Percentiles rank a stretch among this genome's conserved stretches.
These are phyloP conservation scores for Hydrolagus colliei DNA, from an alignment of 2,797 vertebrate species.

Conservation along the genomic window DNA sequence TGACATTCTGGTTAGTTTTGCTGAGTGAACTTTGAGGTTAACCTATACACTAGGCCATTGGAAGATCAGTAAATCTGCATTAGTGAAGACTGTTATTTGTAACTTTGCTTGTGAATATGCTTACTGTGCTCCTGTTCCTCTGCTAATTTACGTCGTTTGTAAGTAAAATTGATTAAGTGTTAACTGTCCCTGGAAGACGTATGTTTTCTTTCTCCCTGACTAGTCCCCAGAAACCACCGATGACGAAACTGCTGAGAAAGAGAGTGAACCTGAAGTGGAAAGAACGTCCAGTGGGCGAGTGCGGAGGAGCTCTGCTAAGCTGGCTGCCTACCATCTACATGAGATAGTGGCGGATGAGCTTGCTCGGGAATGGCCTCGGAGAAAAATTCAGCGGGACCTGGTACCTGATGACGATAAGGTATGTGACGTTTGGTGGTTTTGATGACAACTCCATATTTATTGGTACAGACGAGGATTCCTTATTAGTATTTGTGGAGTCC, in stretches of 20 bases:
- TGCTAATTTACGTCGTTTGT: neutral
- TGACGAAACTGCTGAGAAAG: constrained; percentile 43
- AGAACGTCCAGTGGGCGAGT: constrained; percentile 66
- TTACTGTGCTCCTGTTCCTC: neutral
- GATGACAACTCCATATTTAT: constrained; percentile 37
- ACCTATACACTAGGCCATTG: too few species aligned
- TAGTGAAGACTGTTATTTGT: neutral
- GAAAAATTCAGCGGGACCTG: constrained; percentile 83
- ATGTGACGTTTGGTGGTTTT: neutral
- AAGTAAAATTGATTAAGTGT: neutral
- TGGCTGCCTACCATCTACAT: constrained; percentile 82
- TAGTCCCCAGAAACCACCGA: constrained; percentile 37
- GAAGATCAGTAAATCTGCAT: neutral
- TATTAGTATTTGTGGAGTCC: neutral
- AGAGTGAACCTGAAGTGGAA: constrained; percentile 53
- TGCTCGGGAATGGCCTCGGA: constrained; percentile 88
- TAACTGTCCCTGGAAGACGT: too few species aligned
- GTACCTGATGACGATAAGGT: constrained; percentile 89
- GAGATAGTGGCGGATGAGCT: constrained; percentile 82
- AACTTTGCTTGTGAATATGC: constrained; percentile 5
- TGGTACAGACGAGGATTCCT: constrained; percentile 10
- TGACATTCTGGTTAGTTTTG: too few species aligned
- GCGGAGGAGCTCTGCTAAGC: constrained; percentile 80
- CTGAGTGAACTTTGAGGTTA: too few species aligned
- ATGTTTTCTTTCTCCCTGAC: neutral